phyloP scores from a whole-genome alignment of 2,888 invertebrate genomes.

The Isoperla grammatica region DNA sequence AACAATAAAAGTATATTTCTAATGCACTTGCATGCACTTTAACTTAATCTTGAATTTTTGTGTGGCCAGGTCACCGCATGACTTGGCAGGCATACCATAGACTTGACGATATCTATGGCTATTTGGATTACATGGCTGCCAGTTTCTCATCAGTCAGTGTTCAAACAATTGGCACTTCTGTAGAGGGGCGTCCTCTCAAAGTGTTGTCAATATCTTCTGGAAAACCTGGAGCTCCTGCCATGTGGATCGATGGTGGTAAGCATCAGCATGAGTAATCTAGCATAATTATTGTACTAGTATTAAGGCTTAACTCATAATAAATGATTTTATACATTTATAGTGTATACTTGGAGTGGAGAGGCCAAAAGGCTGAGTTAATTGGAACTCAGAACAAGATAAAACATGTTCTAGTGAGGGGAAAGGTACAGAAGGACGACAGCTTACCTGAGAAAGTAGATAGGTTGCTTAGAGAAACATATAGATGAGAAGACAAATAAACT shows the following conservation, averaged over 20 bases:
- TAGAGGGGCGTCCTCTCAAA: constrained; percentile 68
- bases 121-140: constrained; percentile 63
- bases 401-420: too few relatives aligned
- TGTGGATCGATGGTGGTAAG: constrained; percentile 47
- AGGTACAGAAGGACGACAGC: too few relatives aligned
- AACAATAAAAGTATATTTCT: background rate
- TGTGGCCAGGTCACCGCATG: constrained; percentile 50
- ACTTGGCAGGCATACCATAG: constrained; percentile 76
- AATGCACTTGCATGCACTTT: background rate
- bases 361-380: too few relatives aligned
- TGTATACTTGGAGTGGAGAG: too few relatives aligned
- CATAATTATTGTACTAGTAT: too few relatives aligned
- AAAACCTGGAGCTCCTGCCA: constrained; percentile 35
- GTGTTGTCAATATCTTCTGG: constrained; percentile 44
- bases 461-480: too few relatives aligned
- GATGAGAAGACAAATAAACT: too few relatives aligned
- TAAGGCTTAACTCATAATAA: too few relatives aligned
- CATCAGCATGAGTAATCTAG: too few relatives aligned
- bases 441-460: too few relatives aligned
- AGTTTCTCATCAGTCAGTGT: constrained; percentile 66
- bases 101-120: constrained; percentile 61
- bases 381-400: too few relatives aligned
- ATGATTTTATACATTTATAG: too few relatives aligned
- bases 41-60: background rate
- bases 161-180: constrained; percentile 65